Evolutionary conservation across 2,797 vertebrate genomes (phyloP), one percentile per base, ranked within the genome.

Genomic region (Bradypus variegatus): DNA sequence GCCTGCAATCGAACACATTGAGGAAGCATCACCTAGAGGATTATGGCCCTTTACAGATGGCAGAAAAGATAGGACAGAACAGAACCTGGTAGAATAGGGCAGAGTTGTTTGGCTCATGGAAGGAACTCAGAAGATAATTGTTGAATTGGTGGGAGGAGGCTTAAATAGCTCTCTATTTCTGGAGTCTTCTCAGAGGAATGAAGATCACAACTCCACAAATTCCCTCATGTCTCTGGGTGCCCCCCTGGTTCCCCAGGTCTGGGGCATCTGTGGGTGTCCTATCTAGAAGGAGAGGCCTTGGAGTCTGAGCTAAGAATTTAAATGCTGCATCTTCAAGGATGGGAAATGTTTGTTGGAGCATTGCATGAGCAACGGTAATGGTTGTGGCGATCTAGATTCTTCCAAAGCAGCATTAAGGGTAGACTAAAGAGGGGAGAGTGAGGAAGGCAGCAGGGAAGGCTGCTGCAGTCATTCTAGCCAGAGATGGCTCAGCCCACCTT

Each of bases 291-390:
- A 58, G 58, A 25, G 19, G 15, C 31, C 41, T 50, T n/a, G 38
- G 36, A 36, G 31, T 21, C 72, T 41, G 8, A 25, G 31, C 2
- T 8, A 41, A 88, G 75, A 36, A 25, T 29, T 14, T 0, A 16
- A 23, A 4, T 3, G 73, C 48, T 19, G 31, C 5, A 2, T 29
- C 65, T 33, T 14, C 3, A 7, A 53, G 76, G 55, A 13, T 77
- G 62, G 25, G 53, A 60, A 60, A 9, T 36, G 15, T 50, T 53
- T 36, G 84, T 25, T 16, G 25, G 69, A 48, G 36, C 53, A 3
- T 5, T 2, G 5, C 5, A 10, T 1, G 21, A 36, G 48, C 81
- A 13, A 18, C 1, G 1, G 58, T 8, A 18, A 31, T 9, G 53
- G 45, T 29, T 36, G 5, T 2, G 45, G n/a, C 11, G 0, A 11